These are phyloP conservation scores for Labroides dimidiatus DNA, from an alignment of 2,797 vertebrate genomes.

Conservation along the genomic window DNA sequence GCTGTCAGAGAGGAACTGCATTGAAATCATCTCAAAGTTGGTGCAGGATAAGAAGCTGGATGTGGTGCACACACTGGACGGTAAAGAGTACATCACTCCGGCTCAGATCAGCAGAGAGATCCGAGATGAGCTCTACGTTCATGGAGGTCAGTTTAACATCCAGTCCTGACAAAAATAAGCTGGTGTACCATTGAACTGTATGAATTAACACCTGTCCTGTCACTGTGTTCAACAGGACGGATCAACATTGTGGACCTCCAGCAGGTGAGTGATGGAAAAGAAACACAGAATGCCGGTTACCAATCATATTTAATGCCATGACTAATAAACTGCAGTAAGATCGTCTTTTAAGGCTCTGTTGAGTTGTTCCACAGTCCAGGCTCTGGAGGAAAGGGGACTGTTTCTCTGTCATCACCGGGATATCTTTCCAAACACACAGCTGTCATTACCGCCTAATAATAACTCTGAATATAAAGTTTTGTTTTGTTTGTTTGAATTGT, in stretches of 20 bases:
- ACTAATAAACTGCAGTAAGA: too few relatives aligned
- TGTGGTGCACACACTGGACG: constrained; percentile 95
- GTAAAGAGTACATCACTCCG: constrained; percentile 96
- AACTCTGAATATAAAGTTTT: too few relatives aligned
- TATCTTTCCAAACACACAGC: too few relatives aligned
- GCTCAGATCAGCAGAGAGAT: constrained; percentile 93
- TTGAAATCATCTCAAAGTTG: constrained; percentile 94
- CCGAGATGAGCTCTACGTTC: constrained; percentile 91
- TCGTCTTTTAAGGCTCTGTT: too few relatives aligned
- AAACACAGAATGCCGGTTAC: too few relatives aligned
- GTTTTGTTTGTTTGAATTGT: too few relatives aligned
- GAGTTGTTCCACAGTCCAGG: too few relatives aligned
- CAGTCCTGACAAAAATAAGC: background rate
- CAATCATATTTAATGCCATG: too few relatives aligned
- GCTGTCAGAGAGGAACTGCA: constrained; percentile 95
- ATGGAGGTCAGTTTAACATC: constrained; percentile 85
- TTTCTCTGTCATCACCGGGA: too few relatives aligned
- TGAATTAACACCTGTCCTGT: background rate
- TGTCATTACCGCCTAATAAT: too few relatives aligned
- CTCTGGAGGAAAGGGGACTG: too few relatives aligned
- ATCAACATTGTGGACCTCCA: constrained; percentile 97
- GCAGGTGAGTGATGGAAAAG: constrained; percentile 83
- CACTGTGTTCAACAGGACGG: constrained; percentile 82
- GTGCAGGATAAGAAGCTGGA: constrained; percentile 93
- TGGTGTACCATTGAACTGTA: too few relatives aligned